Conservation (phyloP, 2,797 vertebrate species). For the Galago senegalensis region DNA sequence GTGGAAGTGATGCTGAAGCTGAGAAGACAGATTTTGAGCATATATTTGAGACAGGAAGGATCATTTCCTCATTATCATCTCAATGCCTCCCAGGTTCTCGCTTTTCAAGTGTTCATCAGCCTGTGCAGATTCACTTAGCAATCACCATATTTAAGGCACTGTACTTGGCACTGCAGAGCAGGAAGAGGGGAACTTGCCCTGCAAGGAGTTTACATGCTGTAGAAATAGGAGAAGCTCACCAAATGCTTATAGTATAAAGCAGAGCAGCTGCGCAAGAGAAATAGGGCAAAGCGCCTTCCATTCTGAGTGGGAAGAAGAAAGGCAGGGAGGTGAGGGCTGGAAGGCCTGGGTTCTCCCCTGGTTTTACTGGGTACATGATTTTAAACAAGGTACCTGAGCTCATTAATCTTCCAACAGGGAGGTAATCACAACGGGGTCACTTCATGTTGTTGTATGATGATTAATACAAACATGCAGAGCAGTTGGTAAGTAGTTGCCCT, state of each 20-base stretch:
- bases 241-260: background rate
- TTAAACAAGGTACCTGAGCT: background rate
- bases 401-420: background rate
- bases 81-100: background rate
- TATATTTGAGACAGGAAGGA: background rate
- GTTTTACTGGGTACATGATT: background rate
- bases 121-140: constrained; percentile 9
- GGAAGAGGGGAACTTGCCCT: background rate
- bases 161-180: background rate
- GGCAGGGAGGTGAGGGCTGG: background rate
- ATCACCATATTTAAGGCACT: constrained; percentile 36
- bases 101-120: constrained; percentile 14
- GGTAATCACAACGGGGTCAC: background rate
- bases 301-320: background rate
- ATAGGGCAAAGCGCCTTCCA: background rate
- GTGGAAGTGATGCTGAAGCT: background rate
- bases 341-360: background rate
- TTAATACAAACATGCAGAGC: background rate
- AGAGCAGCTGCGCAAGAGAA: background rate
- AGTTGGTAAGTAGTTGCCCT: background rate
- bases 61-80: constrained; percentile 42
- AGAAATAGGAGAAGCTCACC: background rate
- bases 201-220: background rate
- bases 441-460: background rate
- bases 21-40: constrained; percentile 44